Evolutionary conservation across 2,888 invertebrate genomes (phyloP), one percentile per base, ranked within the genome.

Genomic region (Homarus gammarus): DNA sequence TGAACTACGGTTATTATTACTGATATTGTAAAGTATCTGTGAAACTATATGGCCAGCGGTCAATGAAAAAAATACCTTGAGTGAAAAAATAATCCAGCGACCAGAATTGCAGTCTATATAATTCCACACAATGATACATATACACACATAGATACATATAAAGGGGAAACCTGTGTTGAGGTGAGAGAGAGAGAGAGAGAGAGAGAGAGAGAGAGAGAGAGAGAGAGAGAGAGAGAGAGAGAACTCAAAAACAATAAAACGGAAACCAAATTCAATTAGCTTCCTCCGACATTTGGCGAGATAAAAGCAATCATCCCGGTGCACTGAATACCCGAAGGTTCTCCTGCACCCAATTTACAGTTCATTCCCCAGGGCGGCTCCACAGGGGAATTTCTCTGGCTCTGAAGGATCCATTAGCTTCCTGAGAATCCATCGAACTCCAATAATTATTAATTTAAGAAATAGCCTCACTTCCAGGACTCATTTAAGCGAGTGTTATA

Each of bases 321-420:
- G n/a, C 73, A 36, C n/a, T 8, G 40, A 31, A 73, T 18, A 18
- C 33, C 40, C 36, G 33, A n/a, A 38, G n/a, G 31, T 38, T 22
- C 22, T 18, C 12, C 12, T 18, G 22, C 56, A 18, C 56, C 56
- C 56, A 56, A 56, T 56, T 56, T 56, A 56, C 56, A 56, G 22
- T 56, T 18, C 3, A 22, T 22, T 56, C 2, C 56, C 18, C 56
- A 56, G 18, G 18, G 18, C 5, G 18, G 56, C 15, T 56, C 56
- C 56, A 5, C 56, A 56, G 56, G 56, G 56, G 22, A 18, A 56
- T 56, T 3, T 56, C 56, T 56, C 56, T 56, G 56, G 18, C 22
- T 18, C 22, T 56, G 56, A 56, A 56, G 56, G 56, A 56, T 56
- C 56, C 56, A 56, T 56, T 56, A 56, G 56, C 56, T 56, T 56